Conservation (phyloP, 2,113 vertebrate genomes). For the Empidonax traillii region DNA sequence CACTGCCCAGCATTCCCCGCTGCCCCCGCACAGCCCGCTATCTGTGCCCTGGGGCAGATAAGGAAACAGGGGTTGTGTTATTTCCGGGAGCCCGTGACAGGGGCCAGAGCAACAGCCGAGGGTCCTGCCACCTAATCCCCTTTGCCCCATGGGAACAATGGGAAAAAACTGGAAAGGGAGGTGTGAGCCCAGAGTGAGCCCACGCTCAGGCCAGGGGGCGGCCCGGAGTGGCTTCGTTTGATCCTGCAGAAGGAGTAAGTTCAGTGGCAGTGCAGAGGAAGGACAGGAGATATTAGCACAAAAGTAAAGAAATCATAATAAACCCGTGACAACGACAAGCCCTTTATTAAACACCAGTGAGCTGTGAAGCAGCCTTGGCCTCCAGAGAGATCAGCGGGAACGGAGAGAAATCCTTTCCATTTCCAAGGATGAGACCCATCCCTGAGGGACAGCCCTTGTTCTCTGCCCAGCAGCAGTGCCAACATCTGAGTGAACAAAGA, state of each 20-base stretch:
- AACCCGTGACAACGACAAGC: neutral
- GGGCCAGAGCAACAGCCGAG: neutral
- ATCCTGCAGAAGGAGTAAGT: neutral
- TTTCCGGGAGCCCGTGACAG: neutral
- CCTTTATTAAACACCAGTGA: neutral
- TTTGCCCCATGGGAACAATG: neutral
- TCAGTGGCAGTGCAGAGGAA: neutral
- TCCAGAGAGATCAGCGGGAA: neutral
- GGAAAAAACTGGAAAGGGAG: neutral
- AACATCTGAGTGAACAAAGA: neutral
- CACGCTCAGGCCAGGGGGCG: neutral
- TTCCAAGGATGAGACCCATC: neutral
- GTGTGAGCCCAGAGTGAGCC: neutral
- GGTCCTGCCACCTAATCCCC: neutral
- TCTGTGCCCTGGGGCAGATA: neutral
- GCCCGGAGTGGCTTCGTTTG: neutral
- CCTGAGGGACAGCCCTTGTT: neutral
- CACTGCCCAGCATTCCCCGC: neutral
- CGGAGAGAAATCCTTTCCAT: neutral
- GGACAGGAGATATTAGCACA: neutral
- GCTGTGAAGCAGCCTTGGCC: neutral
- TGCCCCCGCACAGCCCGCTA: rapidly evolving
- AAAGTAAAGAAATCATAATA: neutral
- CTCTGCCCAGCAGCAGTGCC: neutral
- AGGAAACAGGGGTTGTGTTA: neutral